Base-by-base conservation (phyloP, 2,797 vertebrate species). In the Pangasius sanitwongsei region DNA sequence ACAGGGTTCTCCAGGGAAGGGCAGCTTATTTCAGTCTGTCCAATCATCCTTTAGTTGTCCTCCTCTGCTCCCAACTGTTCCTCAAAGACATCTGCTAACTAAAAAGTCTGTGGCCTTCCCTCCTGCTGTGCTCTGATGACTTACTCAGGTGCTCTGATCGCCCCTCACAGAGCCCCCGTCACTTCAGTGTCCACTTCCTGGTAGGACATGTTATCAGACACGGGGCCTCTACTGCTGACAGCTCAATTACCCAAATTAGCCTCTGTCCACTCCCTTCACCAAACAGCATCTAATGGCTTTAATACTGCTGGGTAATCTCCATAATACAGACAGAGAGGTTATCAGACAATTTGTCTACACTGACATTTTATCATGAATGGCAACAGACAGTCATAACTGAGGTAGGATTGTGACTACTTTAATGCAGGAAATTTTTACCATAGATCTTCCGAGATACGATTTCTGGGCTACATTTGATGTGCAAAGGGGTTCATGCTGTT, bases 231-330 rank as follows among this genome's bases (percentile, higher is more conserved):
- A 88, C 90, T 85, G 74, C 91, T 61, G 94, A 93, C 87, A 91
- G 94, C 93, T 93, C 94, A 95, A 96, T 96, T 94, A 93, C 92
- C 95, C 93, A 96, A 97, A 97, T 95, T 94, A 94, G 93, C 93
- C 92, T 94, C 91, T 94, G 91, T 89, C 20, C 91, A 57, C 92
- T 88, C 78, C 23, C 85, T 90, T 90, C 83, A 89, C 75, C 87
- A 90, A 88, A 88, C 86, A 87, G 28, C 59, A 61, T 89, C 86
- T 90, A 90, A 91, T 91, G 72, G 44, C 65, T 88, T 41, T 82
- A 74, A 78, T 89, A 87, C 87, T 86, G 82, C 75, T 85, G 82
- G 75, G 84, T 88, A 88, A 88, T 87, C 75, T 86, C 28, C 67
- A 77, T 89, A 88, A 90, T 91, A 88, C 75, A 87, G 67, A 63